Conservation (phyloP, 1,140 invertebrate species). For the Coboldia fuscipes region DNA sequence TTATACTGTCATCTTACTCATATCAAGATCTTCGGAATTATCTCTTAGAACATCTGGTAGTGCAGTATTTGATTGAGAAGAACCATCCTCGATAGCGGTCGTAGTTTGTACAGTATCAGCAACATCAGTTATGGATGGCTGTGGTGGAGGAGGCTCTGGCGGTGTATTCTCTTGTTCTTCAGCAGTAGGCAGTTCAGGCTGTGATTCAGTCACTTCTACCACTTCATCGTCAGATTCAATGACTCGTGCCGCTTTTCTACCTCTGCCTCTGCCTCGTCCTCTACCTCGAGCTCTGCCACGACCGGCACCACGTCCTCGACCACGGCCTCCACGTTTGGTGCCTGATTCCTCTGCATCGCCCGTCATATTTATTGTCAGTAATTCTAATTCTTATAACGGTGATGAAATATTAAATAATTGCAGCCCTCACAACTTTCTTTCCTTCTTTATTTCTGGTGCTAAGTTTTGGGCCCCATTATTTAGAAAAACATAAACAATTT, state of each 20-base stretch:
- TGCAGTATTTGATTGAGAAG: neutral
- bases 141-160: conserved; percentile 5
- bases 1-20: conserved; percentile 8
- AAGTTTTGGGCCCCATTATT: too few relatives aligned
- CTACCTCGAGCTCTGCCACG: conserved; percentile 28
- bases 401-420: too few relatives aligned
- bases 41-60: neutral
- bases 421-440: too few relatives aligned
- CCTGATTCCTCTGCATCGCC: conserved; percentile 25
- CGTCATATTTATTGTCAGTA: too few relatives aligned
- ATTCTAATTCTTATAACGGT: too few relatives aligned
- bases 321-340: conserved; percentile 29
- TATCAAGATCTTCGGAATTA: conserved; percentile 3
- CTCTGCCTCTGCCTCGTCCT: conserved; percentile 42
- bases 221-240: conserved; percentile 53
- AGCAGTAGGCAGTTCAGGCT: neutral
- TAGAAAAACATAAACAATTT: too few relatives aligned
- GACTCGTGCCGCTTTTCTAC: conserved; percentile 46
- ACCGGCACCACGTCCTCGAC: conserved; percentile 32
- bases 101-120: conserved; percentile 7
- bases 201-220: conserved; percentile 6
- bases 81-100: neutral
- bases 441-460: too few relatives aligned
- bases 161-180: conserved; percentile 1
- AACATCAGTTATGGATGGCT: conserved; percentile 5